These are phyloP conservation scores for Okapia johnstoni DNA, from an alignment of 2,113 vertebrate genomes.

Conservation along the genomic window DNA sequence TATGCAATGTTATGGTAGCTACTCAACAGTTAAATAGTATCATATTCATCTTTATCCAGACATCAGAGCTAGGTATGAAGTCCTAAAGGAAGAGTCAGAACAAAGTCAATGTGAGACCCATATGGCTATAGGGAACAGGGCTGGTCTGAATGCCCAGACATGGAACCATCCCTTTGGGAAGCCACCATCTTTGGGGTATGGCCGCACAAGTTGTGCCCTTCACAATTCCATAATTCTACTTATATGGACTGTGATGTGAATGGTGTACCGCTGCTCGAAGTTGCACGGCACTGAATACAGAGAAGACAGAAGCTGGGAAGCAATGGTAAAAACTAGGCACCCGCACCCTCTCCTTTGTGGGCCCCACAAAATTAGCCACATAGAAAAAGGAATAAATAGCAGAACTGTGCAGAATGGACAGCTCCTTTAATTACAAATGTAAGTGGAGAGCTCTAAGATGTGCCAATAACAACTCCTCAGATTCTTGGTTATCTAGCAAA, in stretches of 20 bases:
- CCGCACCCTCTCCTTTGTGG: neutral
- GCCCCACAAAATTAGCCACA: neutral
- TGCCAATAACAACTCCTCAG: neutral
- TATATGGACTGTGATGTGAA: neutral
- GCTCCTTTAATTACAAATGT: neutral
- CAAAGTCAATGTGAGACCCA: neutral
- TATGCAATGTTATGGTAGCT: neutral
- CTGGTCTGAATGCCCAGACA: neutral
- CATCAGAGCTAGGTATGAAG: neutral
- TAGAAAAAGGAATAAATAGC: neutral
- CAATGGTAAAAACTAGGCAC: neutral
- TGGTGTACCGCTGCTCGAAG: fast-evolving
- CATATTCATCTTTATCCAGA: neutral
- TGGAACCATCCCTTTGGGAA: neutral
- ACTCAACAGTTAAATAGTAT: neutral
- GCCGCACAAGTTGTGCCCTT: neutral
- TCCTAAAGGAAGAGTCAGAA: neutral
- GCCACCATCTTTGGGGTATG: neutral
- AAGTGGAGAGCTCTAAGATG: neutral
- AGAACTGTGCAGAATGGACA: neutral
- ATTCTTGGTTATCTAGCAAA: constrained; percentile 29
- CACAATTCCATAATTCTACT: neutral
- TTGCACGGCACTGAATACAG: neutral
- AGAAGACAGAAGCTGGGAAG: neutral
- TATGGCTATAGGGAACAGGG: neutral